Base-by-base conservation (phyloP, 2,888 invertebrate species). In the Belgica antarctica region DNA sequence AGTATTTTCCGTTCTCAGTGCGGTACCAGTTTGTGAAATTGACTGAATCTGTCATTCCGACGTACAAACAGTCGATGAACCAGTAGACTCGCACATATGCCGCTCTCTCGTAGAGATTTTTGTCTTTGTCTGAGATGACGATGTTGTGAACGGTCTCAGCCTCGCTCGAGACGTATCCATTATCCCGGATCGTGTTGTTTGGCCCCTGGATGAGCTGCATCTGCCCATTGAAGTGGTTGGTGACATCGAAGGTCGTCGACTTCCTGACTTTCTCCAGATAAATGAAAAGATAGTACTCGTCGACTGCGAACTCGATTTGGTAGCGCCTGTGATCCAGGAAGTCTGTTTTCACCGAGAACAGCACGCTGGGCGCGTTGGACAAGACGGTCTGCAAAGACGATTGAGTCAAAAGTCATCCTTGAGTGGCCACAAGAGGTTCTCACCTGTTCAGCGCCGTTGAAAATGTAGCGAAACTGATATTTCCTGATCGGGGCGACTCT, bases 31-130 rank as follows among this genome's bases (percentile, higher is more conserved):
- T 85, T 65, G 81, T 78, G 72, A 89, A 85, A 8, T 82, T 79
- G 52, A 86, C 84, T 75, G 87, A 85, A 68, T 82, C 80, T 0
- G 87, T 85, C 72, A 84, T 80, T 36, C 88, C 90, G 66, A 87
- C 82, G 75, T 87, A 87, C 66, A 82, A 79, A 75, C 92, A 92
- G 77, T 92, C 89, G 72, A 90, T 83, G 75, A 90, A 92, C 92
- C 92, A 92, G 77, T 86, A 89, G 0, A 89, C 87, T 25, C 83
- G 77, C 12, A 89, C 80, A 71, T 77, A 80, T 2, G 84, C 84
- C 1, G 86, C 83, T 70, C 82, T 82, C 28, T 78, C 76, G 15
- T 89, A 77, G 76, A 82, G 88, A 71, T 83, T 77, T 34, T 80
- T 75, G 77, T 90, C 89, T 17, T 84, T 82, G 24, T 83, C 77